Evolutionary conservation across 2,797 vertebrate genomes (phyloP).

Genomic region (Eulemur rubriventer): DNA sequence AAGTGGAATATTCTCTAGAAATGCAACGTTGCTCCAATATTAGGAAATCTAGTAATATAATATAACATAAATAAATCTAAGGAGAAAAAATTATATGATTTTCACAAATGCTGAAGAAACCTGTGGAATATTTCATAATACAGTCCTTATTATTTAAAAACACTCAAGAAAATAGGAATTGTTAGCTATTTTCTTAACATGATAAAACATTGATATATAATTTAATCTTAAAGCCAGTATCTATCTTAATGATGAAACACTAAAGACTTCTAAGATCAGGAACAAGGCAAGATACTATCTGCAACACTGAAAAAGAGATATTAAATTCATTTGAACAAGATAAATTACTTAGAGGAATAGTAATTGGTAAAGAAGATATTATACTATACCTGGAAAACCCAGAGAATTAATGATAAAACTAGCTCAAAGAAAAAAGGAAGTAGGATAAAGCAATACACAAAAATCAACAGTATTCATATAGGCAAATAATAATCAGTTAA

Average conservation of each 20-base stretch:
- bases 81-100: neutral
- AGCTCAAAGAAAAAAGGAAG: neutral
- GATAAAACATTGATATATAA: neutral
- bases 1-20: neutral
- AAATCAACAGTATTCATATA: neutral
- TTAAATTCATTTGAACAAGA: neutral
- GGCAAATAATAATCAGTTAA: neutral
- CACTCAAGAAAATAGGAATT: neutral
- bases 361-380: neutral
- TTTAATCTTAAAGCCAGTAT: neutral
- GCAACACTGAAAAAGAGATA: neutral
- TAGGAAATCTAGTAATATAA: neutral
- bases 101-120: neutral
- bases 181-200: neutral
- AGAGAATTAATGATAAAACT: neutral
- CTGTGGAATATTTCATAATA: neutral
- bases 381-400: neutral
- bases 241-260: neutral
- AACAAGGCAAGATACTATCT: neutral
- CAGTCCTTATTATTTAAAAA: neutral
- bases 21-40: neutral
- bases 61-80: neutral
- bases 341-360: neutral
- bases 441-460: neutral
- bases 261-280: neutral